Base-by-base conservation (phyloP, 2,797 vertebrate species). In the Loris lydekkerianus region DNA sequence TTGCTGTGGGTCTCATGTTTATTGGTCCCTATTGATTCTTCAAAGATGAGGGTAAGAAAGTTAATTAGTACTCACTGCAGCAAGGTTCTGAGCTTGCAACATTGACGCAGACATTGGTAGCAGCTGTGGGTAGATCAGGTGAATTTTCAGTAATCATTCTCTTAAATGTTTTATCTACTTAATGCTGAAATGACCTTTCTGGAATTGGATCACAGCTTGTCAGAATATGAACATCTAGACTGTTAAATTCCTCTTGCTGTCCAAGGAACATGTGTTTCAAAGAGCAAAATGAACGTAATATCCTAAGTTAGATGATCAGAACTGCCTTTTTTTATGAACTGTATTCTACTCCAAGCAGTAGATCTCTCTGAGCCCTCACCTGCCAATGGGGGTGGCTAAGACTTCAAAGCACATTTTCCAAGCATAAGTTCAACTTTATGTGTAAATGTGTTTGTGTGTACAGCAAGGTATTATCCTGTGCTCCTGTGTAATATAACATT, bases 1-100 rank as follows among this genome's bases (percentile, higher is more conserved):
- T 80, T 89, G 49, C 75, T 89, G n/a, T 31, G 63, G 70, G 56
- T 46, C 34, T 85, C 53, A n/a, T 67, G 43, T 81, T 80, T 90
- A 23, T n/a, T 34, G 61, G 67, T 87, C 34, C n/a, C 34, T 31
- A 40, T 4, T 72, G 72, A 34, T 60, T 91, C 46, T 87, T 84
- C 91, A 86, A 72, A 83, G 87, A 40, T 29, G 49, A 40, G 31
- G 75, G 67, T 93, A 23, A 53, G 23, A 73, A 49, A 37, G 18
- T 75, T 49, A 72, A 46, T 5, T 23, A 7, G 14, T 60, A 87
- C 9, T 0, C 40, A 40, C 34, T 9, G 27, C 31, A 27, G 70
- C 0, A 10, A 70, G 5, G 5, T 34, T 37, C 72, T 31, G 0
- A 46, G n/a, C 25, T 2, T 7, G 18, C 9, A 37, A 34, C 8